Base-by-base conservation (phyloP, 1,140 invertebrate genomes). In the Drosophila nigromelanica region DNA sequence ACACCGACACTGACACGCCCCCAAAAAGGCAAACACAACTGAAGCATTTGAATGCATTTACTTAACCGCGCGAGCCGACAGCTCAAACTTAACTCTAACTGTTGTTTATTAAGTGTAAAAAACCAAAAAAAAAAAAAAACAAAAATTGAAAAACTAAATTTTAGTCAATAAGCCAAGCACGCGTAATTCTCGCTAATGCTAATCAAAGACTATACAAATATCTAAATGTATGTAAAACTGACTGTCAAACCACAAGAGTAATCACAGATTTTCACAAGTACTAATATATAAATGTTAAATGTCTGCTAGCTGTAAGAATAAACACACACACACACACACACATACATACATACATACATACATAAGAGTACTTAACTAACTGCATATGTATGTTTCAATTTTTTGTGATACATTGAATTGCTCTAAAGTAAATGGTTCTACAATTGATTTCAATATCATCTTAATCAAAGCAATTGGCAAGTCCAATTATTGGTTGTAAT, bases 381-480 rank as follows among this genome's bases (percentile, higher is more conserved):
- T 35, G 33, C 33, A 45, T 45, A 21, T 11, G 43, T 45, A 12
- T 76, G 62, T 77, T 81, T 73, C 42, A 69, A 80, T 82, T 78
- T 82, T 71, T 82, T 82, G 80, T 83, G 80, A 85, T 85, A 85
- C 77, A 85, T 82, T 82, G 55, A 68, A 75, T 67, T 78, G 62
- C 80, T 77, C 63, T 69, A 68, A 70, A 69, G 33, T 58, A 48
- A 40, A 39, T 51, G 47, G 10, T 35, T 18, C 30, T 35, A 4
- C 30, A 35, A 15, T 60, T 64, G 72, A 80, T 75, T 73, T 33
- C 35, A 43, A 56, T 45, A 59, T 54, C 50, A 43, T 64, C 55
- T 66, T 35, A 40, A 59, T 60, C 52, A 40, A 71, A 71, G 56
- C 52, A 59, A 55, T 42, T 77, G 74, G 56, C 64, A 69, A 55